These are phyloP conservation scores for Leistus spinibarbis DNA, from an alignment of 2,888 invertebrate genomes.

Conservation along the genomic window DNA sequence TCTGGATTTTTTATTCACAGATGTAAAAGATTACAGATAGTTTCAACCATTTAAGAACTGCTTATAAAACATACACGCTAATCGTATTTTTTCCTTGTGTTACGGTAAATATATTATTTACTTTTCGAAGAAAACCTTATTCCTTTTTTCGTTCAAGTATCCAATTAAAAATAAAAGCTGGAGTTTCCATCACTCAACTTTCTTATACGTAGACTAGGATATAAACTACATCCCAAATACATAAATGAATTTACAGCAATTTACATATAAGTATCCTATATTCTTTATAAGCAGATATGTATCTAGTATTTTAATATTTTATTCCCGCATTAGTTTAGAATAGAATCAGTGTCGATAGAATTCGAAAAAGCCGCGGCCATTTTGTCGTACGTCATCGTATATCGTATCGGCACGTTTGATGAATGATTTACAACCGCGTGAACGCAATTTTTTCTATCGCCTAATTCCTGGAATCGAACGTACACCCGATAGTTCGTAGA, in stretches of 20 bases:
- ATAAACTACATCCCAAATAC: too few species aligned
- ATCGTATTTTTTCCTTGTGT: background rate
- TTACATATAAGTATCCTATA: too few species aligned
- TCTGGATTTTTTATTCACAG: background rate
- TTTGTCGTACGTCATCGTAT: too few species aligned
- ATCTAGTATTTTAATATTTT: too few species aligned
- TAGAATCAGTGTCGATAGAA: too few species aligned
- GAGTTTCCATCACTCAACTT: too few species aligned
- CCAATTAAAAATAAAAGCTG: too few species aligned
- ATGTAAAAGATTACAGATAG: slow-evolving; percentile 33
- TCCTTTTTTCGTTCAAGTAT: background rate
- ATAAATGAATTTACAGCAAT: too few species aligned
- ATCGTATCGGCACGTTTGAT: background rate
- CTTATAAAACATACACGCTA: slow-evolving; percentile 20
- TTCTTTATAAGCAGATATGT: too few species aligned
- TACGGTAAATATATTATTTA: background rate
- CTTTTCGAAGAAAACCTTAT: background rate
- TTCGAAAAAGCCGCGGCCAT: too few species aligned
- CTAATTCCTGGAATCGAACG: background rate
- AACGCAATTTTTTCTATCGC: slow-evolving; percentile 8
- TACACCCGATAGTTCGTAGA: background rate
- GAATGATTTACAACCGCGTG: slow-evolving; percentile 24
- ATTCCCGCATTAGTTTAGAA: too few species aligned
- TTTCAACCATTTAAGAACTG: slow-evolving; percentile 31
- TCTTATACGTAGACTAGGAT: too few species aligned